Evolutionary conservation across 2,797 vertebrate species (phyloP).

Genomic region (Linurgus olivaceus): DNA sequence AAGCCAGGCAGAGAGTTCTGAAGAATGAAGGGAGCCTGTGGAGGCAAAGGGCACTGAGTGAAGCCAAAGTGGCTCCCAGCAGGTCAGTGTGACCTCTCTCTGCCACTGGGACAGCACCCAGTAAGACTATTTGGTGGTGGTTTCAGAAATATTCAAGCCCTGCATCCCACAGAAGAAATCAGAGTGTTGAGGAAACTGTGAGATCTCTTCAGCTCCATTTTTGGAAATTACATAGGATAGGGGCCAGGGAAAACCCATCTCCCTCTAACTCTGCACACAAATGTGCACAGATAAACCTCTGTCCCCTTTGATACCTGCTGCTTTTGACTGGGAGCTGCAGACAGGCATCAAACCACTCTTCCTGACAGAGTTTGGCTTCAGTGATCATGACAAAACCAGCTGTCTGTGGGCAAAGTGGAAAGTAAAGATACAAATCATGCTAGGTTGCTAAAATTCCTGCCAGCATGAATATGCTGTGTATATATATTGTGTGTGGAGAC

Average conservation of each 20-base stretch:
- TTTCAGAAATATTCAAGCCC: background rate
- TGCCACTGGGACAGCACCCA: background rate
- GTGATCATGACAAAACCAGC: background rate
- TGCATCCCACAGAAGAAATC: background rate
- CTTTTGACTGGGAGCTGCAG: background rate
- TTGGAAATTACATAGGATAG: background rate
- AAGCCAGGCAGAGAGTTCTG: background rate
- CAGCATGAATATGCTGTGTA: fast-evolving
- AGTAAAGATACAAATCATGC: background rate
- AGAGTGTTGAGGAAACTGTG: background rate
- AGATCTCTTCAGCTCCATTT: background rate
- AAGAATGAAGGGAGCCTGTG: background rate
- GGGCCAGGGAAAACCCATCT: background rate
- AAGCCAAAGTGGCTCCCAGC: fast-evolving
- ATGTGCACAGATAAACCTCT: background rate
- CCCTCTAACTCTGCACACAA: fast-evolving
- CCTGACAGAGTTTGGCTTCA: background rate
- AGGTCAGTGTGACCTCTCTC: background rate
- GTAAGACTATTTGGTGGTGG: no score
- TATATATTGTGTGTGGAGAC: background rate
- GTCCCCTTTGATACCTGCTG: background rate
- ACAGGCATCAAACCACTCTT: background rate
- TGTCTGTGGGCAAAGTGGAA: background rate
- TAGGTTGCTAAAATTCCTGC: background rate
- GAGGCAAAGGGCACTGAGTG: background rate